Percentiles rank a stretch among this genome's conserved stretches.
These are phyloP conservation scores for Phyllopteryx taeniolatus DNA, from an alignment of 2,113 vertebrate genomes.

Conservation along the genomic window DNA sequence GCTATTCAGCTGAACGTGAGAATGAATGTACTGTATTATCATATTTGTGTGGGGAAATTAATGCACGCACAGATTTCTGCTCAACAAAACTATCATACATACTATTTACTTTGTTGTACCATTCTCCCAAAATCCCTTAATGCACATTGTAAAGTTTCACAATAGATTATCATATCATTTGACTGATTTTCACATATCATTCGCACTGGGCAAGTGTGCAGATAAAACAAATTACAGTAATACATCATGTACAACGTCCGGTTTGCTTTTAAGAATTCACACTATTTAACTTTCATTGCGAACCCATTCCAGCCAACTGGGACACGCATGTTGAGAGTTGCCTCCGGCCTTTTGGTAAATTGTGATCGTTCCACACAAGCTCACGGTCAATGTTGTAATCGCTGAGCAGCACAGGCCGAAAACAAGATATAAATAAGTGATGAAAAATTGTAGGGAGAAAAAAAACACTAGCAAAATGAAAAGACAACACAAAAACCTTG, in stretches of 20 bases:
- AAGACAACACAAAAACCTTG: conserved; percentile 50
- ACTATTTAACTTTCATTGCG: conserved; percentile 7
- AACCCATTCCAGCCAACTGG: conserved; percentile 3
- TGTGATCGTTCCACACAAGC: conserved; percentile 26
- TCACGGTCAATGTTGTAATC: conserved; percentile 39
- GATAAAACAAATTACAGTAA: conserved; percentile 12
- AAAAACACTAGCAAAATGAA: conserved; percentile 41
- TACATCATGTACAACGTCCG: conserved; percentile 3
- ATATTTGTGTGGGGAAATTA: background rate
- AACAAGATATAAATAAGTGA: conserved; percentile 60
- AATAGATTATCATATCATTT: background rate
- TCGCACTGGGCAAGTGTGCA: conserved; percentile 8
- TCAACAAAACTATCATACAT: background rate
- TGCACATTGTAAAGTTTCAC: conserved; percentile 10
- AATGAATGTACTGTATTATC: background rate
- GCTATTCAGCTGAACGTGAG: conserved; percentile 8
- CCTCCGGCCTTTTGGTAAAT: conserved; percentile 31
- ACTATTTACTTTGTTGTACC: background rate
- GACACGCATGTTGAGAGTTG: conserved; percentile 12
- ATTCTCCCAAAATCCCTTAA: background rate
- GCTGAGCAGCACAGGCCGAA: conserved; percentile 44
- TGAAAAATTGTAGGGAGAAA: conserved; percentile 38
- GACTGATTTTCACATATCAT: background rate
- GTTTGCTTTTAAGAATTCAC: background rate
- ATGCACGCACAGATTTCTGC: background rate